phyloP scores from a whole-genome alignment of 2,888 invertebrate species.

The Parochlus steinenii region DNA sequence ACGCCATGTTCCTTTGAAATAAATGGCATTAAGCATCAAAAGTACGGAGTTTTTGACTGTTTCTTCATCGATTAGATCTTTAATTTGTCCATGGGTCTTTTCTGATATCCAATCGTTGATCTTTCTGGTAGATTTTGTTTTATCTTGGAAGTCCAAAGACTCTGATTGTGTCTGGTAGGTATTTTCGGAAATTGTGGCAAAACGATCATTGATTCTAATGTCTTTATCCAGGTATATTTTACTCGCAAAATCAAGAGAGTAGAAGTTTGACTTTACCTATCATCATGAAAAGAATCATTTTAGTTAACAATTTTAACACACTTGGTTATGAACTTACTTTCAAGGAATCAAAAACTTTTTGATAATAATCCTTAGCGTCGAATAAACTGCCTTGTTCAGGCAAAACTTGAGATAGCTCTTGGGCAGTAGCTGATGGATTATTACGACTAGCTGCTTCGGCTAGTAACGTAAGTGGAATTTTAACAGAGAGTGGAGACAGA shows the following conservation, averaged over 20 bases:
- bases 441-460: too few species aligned
- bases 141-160: constrained; percentile 42
- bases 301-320: not conserved
- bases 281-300: not conserved
- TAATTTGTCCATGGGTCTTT: constrained; percentile 56
- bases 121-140: constrained; percentile 34
- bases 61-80: constrained; percentile 41
- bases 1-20: constrained; percentile 67
- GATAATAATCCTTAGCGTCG: constrained; percentile 10
- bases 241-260: constrained; percentile 41
- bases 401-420: constrained; percentile 10
- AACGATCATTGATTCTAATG: constrained; percentile 40
- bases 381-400: constrained; percentile 7
- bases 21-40: constrained; percentile 56
- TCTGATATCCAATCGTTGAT: constrained; percentile 72
- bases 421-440: too few species aligned
- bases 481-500: too few species aligned
- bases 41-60: constrained; percentile 35
- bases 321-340: not conserved
- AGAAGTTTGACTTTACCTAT: too few species aligned
- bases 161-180: constrained; percentile 50
- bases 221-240: constrained; percentile 42
- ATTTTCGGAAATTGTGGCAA: constrained; percentile 40
- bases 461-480: too few species aligned
- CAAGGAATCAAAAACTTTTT: constrained; percentile 3